Evolutionary conservation across 2,797 vertebrate species (phyloP).

Genomic region (Eospalax fontanierii): DNA sequence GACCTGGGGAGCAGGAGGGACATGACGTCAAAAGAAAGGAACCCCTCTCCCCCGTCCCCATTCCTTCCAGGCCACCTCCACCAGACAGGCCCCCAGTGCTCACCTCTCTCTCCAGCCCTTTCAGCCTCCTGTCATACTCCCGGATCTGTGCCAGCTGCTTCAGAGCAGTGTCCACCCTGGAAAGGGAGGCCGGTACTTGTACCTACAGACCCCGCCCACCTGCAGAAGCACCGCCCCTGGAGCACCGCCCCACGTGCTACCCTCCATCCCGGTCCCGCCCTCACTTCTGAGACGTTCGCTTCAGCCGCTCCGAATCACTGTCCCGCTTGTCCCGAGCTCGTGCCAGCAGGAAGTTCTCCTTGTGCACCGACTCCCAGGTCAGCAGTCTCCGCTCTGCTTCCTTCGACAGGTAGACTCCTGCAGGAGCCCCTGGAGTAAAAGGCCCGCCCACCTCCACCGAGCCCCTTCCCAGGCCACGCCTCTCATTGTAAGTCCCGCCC

Average conservation of each 20-base stretch:
- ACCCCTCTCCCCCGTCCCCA: not conserved
- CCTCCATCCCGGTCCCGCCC: not conserved
- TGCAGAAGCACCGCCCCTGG: not conserved
- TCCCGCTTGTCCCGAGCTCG: constrained; percentile 91
- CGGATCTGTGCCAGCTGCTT: constrained; percentile 92
- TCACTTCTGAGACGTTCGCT: constrained; percentile 93
- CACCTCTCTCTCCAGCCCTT: constrained; percentile 92
- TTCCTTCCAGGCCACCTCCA: not conserved
- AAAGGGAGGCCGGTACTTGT: not conserved
- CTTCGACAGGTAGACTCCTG: constrained; percentile 89
- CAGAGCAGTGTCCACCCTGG: constrained; percentile 92
- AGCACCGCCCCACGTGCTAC: not conserved
- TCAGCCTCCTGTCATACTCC: constrained; percentile 91
- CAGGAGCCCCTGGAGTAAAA: not conserved
- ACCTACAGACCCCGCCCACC: too few species aligned
- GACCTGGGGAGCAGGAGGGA: constrained; percentile 86
- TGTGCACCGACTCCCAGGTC: constrained; percentile 94
- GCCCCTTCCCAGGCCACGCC: rapidly evolving
- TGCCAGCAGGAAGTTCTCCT: constrained; percentile 92
- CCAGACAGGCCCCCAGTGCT: not conserved
- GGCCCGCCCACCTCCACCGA: not conserved
- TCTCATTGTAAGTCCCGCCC: too few species aligned
- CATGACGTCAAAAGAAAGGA: not conserved
- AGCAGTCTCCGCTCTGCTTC: constrained; percentile 89
- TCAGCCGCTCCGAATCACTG: constrained; percentile 91